Conservation (phyloP, 1,140 invertebrate genomes). For the Gryllus bimaculatus region DNA sequence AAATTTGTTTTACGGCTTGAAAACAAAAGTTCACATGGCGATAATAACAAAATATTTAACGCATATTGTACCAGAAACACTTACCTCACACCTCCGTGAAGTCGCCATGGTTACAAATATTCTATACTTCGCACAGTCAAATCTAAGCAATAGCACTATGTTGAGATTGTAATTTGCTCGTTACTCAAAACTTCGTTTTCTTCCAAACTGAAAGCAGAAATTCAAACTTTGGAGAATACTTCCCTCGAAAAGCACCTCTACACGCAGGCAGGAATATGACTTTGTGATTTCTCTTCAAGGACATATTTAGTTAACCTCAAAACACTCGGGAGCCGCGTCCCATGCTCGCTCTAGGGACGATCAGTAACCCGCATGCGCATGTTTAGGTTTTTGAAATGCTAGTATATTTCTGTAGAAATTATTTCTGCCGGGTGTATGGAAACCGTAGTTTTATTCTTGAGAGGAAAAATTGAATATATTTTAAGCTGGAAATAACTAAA, state of each 20-base stretch:
- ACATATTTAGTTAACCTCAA: slow-evolving; percentile 1
- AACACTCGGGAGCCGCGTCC: background rate
- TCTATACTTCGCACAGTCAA: background rate
- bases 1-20: no score
- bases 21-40: background rate
- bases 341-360: background rate
- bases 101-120: slow-evolving; percentile 18
- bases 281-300: background rate
- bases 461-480: no score
- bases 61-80: background rate
- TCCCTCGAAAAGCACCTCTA: no score
- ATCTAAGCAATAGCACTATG: background rate
- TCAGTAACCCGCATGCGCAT: no score
- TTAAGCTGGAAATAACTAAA: no score
- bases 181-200: background rate
- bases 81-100: slow-evolving; percentile 20
- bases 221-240: no score
- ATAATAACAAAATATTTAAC: background rate
- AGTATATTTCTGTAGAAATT: no score
- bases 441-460: no score
- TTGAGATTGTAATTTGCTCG: background rate
- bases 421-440: no score
- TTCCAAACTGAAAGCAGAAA: no score
- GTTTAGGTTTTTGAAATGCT: no score
- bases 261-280: background rate